phyloP scores from a whole-genome alignment of 2,113 vertebrate species.

The Tetrax tetrax region DNA sequence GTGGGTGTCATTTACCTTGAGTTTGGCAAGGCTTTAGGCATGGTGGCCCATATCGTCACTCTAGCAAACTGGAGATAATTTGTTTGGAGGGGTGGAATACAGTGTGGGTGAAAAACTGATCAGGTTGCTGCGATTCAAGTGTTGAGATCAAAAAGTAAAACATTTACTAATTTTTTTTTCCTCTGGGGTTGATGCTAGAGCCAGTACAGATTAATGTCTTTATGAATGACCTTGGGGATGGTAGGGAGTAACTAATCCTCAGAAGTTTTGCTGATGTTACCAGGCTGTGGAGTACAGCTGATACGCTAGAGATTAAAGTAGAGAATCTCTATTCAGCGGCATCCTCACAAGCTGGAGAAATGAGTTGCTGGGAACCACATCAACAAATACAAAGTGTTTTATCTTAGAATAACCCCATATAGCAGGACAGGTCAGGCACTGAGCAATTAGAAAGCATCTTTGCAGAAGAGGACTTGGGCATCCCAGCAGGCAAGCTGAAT shows the following conservation, averaged over 20 bases:
- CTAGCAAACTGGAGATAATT: not conserved
- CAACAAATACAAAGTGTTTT: not conserved
- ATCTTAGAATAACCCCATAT: not conserved
- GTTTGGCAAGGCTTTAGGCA: not conserved
- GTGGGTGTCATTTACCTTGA: not conserved
- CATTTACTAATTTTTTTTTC: not conserved
- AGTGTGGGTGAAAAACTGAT: not conserved
- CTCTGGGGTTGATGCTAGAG: not conserved
- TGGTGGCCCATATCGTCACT: accelerated
- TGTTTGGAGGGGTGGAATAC: not conserved
- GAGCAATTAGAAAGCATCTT: not conserved
- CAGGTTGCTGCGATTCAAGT: not conserved
- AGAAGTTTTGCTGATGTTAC: not conserved
- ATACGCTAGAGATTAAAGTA: not conserved
- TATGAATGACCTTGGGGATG: not conserved
- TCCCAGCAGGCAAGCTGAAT: not conserved
- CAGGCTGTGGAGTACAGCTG: not conserved
- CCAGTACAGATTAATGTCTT: not conserved
- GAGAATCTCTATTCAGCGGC: not conserved
- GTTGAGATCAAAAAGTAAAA: not conserved
- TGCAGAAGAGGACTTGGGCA: not conserved
- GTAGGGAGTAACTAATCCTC: not conserved
- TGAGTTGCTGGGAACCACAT: not conserved
- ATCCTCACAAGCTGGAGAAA: not conserved
- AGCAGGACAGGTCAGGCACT: not conserved